Conservation (phyloP, 2,113 vertebrate species). For the Baryphthengus martii region DNA sequence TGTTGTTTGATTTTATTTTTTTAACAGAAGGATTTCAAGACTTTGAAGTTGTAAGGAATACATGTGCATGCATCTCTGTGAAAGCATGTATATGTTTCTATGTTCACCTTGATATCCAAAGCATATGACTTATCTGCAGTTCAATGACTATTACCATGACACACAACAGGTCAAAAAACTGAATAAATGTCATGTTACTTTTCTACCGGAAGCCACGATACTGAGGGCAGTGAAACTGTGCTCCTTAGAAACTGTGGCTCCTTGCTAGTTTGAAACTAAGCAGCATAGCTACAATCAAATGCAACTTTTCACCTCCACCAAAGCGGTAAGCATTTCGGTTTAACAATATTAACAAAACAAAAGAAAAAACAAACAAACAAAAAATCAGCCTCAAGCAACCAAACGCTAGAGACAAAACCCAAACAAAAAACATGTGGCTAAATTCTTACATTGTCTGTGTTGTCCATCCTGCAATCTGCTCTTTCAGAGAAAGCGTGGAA, state of each 20-base stretch:
- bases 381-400: background rate
- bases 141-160: background rate
- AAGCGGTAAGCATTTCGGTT: background rate
- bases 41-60: background rate
- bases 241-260: background rate
- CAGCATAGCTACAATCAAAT: background rate
- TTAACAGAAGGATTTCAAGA: background rate
- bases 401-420: background rate
- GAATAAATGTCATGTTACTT: background rate
- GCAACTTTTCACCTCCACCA: background rate
- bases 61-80: accelerated
- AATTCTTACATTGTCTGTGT: accelerated
- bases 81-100: background rate
- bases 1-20: background rate
- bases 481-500: background rate
- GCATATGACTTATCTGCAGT: background rate
- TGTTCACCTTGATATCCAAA: background rate
- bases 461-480: background rate
- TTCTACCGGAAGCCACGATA: background rate
- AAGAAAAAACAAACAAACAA: background rate
- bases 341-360: background rate
- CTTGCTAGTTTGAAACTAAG: background rate
- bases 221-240: background rate
- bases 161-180: background rate
- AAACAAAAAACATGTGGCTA: background rate